Base-by-base conservation (phyloP, 2,113 vertebrate genomes). In the Hirundichthys speculiger region DNA sequence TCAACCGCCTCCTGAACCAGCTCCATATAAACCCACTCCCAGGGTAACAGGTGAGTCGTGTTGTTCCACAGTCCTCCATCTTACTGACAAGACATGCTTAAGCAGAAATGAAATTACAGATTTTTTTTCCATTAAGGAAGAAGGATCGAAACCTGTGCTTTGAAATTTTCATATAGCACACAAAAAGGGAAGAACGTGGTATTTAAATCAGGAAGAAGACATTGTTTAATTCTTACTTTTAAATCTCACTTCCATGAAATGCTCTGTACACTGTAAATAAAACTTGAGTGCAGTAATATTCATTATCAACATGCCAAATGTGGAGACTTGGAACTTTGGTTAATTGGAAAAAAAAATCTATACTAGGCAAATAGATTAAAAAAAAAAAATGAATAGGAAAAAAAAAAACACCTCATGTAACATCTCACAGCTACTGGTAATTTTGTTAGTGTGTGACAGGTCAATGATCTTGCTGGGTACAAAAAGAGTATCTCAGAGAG, bases 31-130 rank as follows among this genome's bases (percentile, higher is more conserved):
- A 73, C 91, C 93, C 0, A 90, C 88, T 0, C 79, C 49, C 69
- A 91, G 83, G 54, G 89, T 86, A 63, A 90, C 90, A 84, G 95
- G 96, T 96, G 25, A 83, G 77, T 47, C 16, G n/a, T 10, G 8
- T 43, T n/a, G 5, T 9, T 43, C 5, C 3, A 20, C 46, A 21
- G 4, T 24, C 20, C 13, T 16, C 41, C 3, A 2, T 38, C 6
- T 15, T 3, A 21, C 13, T 13, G 34, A 27, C 15, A 53, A 12
- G 8, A 13, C 24, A 34, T 2, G 12, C 18, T 18, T 12, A 19
- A 64, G 53, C 58, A 71, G 69, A 84, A 84, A 47, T 77, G 59
- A 81, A 69, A 77, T 40, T 3, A 13, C 2, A 2, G 3, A 30
- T 8, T 15, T 53, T 4, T 8, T 46, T 11, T 10, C 30, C 18